Base-by-base conservation (phyloP, 2,797 vertebrate species). In the Nyctibius grandis region DNA sequence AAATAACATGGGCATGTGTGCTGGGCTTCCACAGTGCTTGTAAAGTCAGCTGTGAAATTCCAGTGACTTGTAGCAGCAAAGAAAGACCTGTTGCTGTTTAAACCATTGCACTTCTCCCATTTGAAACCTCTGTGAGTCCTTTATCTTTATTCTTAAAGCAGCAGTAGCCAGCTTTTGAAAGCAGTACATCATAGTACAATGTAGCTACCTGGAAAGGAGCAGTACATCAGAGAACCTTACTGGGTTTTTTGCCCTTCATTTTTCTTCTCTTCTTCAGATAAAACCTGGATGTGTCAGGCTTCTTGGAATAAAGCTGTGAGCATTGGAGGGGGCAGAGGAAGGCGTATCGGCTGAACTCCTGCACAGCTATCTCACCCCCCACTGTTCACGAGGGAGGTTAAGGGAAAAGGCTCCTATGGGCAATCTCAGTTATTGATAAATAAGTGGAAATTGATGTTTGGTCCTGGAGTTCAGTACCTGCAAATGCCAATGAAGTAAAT, bases 401-500 rank as follows among this genome's bases (percentile, higher is more conserved):
- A 54, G 67, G 67, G 72, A 40, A 83, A 94, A 88, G 21, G 48
- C 47, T 94, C 45, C 81, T 38, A 15, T 53, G 47, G 44, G 59
- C 28, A 93, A 95, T 85, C 64, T 68, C 67, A 87, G 38, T 91
- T 95, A 93, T 94, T 53, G 77, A 92, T 96, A 96, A 95, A 96
- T 85, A 96, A 95, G 92, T 91, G 85, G 73, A 91, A 91, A 96
- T 80, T 88, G 74, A 87, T 94, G 84, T 82, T 91, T 72, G 69
- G 61, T 61, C 81, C 42, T 61, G 64, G 36, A 93, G 75, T 94
- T 94, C 84, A 73, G 91, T 68, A 64, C 70, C 90, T 96, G 84
- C 88, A 95, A 95, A 95, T 92, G 88, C 84, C 95, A 93, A 42
- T 89, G 90, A 95, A 96, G 86, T 92, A 95, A 95, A 95, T 88